Conservation (phyloP, 2,113 vertebrate species). For the Mesocricetus auratus region DNA sequence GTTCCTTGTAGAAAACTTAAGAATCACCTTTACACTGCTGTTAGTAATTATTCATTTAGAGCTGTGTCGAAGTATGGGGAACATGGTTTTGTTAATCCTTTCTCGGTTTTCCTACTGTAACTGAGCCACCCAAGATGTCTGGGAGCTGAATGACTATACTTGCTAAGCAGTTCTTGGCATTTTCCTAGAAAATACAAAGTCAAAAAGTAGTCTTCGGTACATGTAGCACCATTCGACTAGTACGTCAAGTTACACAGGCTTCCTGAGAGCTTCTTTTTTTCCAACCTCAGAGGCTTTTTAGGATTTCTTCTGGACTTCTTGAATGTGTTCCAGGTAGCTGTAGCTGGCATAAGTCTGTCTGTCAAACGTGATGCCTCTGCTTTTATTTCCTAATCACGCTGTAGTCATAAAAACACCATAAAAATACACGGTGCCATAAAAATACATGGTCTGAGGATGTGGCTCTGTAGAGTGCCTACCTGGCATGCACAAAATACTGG, state of each 20-base stretch:
- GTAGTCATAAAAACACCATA: constrained; percentile 48
- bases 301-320: constrained; percentile 63
- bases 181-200: constrained; percentile 57
- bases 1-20: constrained; percentile 34
- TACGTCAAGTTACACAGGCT: constrained; percentile 7
- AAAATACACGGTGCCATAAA: not conserved
- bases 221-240: not conserved
- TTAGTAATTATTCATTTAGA: constrained; percentile 56
- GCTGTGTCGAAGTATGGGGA: not conserved
- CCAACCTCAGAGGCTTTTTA: constrained; percentile 52
- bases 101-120: constrained; percentile 54
- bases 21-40: constrained; percentile 53
- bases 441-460: not conserved
- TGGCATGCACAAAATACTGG: not conserved
- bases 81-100: constrained; percentile 30
- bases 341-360: constrained; percentile 60
- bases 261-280: constrained; percentile 40
- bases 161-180: constrained; percentile 9
- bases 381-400: constrained; percentile 62
- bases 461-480: not conserved
- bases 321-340: constrained; percentile 46
- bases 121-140: constrained; percentile 49
- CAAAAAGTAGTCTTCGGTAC: constrained; percentile 36
- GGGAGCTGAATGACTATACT: constrained; percentile 11
- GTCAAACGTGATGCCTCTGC: constrained; percentile 25